A percentile compares a stretch with the other conserved stretches of the same genome.
Conservation (phyloP, 2,113 vertebrate species). For the Carollia perspicillata region DNA sequence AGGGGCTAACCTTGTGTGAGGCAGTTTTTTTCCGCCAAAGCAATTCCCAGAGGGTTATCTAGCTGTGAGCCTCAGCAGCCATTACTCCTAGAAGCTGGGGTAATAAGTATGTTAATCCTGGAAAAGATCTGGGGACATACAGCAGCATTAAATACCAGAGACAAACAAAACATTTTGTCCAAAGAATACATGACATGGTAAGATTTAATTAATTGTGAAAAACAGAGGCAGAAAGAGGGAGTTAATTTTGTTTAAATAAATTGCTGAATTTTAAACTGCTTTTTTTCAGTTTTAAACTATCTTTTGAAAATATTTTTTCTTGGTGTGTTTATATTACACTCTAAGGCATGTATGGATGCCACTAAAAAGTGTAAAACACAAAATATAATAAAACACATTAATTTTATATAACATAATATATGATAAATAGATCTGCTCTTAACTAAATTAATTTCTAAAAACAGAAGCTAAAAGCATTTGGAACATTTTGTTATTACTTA, state of each 20-base stretch:
- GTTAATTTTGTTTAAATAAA: conserved; percentile 25
- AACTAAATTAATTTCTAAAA: conserved; percentile 38
- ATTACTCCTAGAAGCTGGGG: background rate
- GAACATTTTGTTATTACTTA: conserved; percentile 20
- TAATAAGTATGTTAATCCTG: background rate
- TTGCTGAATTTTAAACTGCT: background rate
- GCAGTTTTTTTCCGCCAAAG: background rate
- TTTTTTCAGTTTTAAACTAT: background rate
- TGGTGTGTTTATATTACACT: background rate
- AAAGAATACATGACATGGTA: background rate
- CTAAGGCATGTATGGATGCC: background rate
- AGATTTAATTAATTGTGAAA: background rate
- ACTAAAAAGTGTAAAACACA: conserved; percentile 16
- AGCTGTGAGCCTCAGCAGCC: background rate
- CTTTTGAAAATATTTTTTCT: conserved; percentile 42
- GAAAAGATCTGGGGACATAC: background rate
- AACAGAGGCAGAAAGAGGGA: background rate
- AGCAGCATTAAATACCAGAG: background rate
- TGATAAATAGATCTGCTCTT: conserved; percentile 15
- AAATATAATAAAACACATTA: conserved; percentile 32
- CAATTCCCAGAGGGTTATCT: background rate
- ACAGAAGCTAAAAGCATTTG: conserved; percentile 29
- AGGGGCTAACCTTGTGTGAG: background rate
- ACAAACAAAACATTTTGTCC: background rate
- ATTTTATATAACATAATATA: conserved; percentile 9